Evolutionary conservation across 1,140 invertebrate species (phyloP).

Genomic region (Drosophila paulistorum): DNA sequence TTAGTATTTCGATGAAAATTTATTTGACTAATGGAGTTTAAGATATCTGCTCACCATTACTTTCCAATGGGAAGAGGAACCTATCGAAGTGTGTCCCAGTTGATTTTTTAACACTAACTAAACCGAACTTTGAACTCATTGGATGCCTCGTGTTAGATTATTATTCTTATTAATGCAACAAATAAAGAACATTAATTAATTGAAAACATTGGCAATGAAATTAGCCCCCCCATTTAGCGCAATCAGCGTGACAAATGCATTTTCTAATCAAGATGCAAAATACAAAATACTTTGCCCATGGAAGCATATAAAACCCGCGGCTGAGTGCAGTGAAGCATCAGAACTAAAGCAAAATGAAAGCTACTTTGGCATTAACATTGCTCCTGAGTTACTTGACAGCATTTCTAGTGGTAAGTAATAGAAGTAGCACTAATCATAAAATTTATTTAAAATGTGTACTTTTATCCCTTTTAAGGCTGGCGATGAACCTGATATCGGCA

Average conservation of each 20-base stretch:
- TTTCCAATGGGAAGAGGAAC: no score
- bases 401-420: slow-evolving; percentile 34
- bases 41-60: no score
- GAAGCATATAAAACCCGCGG: slow-evolving; percentile 39
- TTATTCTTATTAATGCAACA: no score
- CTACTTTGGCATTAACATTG: slow-evolving; percentile 41
- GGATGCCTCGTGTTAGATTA: no score
- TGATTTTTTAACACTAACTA: no score
- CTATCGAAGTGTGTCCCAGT: no score
- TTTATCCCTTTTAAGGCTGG: neutral
- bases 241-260: slow-evolving; percentile 35
- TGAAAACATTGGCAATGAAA: slow-evolving; percentile 35
- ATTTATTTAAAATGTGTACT: neutral
- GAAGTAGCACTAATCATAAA: neutral
- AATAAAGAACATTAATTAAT: neutral
- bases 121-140: no score
- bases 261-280: slow-evolving; percentile 44
- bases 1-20: no score
- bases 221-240: slow-evolving; percentile 12
- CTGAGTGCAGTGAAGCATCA: slow-evolving; percentile 29
- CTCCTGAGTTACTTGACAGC: slow-evolving; percentile 50
- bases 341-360: slow-evolving; percentile 49
- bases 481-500: neutral
- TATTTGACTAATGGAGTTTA: no score
- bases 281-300: slow-evolving; percentile 32